Conservation (phyloP, 2,113 vertebrate genomes). For the Campylomormyrus numenius region DNA sequence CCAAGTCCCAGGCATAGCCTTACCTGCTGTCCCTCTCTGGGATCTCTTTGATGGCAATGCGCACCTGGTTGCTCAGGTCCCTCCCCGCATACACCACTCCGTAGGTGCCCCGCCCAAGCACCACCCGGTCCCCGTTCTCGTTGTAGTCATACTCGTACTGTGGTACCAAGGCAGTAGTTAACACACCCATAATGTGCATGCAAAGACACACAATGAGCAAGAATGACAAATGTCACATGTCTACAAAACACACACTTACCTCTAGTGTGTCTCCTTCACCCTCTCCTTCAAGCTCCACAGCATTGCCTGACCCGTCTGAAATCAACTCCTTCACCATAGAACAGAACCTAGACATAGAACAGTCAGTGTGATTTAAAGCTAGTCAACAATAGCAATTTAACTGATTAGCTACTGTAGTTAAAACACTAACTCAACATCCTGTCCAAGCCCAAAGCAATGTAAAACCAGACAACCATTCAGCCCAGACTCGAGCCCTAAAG, state of each 20-base stretch:
- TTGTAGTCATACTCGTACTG: constrained; percentile 72
- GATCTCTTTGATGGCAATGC: constrained; percentile 77
- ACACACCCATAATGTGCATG: not conserved
- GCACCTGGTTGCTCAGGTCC: constrained; percentile 69
- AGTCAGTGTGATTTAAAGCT: not conserved
- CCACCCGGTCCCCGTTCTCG: constrained; percentile 58
- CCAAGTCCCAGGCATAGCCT: constrained; percentile 27
- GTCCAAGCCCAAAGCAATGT: not conserved
- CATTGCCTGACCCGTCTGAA: constrained; percentile 64
- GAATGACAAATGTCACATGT: not conserved
- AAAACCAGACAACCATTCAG: not conserved
- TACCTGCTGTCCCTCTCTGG: constrained; percentile 67
- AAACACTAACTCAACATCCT: not conserved
- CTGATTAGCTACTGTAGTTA: not conserved
- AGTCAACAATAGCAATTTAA: not conserved
- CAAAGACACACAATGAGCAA: not conserved
- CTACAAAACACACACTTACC: constrained; percentile 51
- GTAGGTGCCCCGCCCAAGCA: constrained; percentile 67
- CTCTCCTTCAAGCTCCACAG: constrained; percentile 79
- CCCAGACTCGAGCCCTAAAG: not conserved
- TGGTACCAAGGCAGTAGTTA: constrained; percentile 6
- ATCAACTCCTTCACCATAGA: constrained; percentile 86
- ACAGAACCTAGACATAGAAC: constrained; percentile 70
- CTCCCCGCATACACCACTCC: constrained; percentile 70
- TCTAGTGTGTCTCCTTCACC: constrained; percentile 77